Base-by-base conservation (phyloP, 2,797 vertebrate species). In the Sebastes minor region DNA sequence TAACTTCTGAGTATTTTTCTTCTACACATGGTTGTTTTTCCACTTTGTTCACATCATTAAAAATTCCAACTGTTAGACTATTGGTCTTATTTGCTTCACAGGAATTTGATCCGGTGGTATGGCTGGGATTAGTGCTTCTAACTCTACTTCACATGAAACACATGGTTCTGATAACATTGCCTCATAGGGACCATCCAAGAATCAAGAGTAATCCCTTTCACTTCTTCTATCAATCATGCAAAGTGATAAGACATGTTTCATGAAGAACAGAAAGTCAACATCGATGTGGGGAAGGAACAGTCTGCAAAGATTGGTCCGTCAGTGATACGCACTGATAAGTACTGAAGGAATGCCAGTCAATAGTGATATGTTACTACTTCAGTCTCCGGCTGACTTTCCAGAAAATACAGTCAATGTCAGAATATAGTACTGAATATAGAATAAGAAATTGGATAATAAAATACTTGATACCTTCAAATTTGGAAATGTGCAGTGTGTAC, bases 181-280 rank as follows among this genome's bases (percentile, higher is more conserved):
- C 27, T n/a, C n/a, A 55, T 49, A 22, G 59, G 7, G 46, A 80
- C 33, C 72, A 74, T 67, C 60, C 16, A 3, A 75, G 25, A 64
- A 64, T 56, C 35, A 57, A 57, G 57, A 78, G 23, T 52, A 23
- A 79, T 64, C 78, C 38, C 20, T 49, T 61, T 72, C 22, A 62
- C 18, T 68, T 33, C 23, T 69, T 46, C 22, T 33, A 28, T 22
- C 35, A 62, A 28, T 81, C 35, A 65, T 12, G 75, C 20, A 56
- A 23, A 75, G 14, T n/a, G 60, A 80, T 74, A 70, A 52, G 22
- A 61, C 42, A 12, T 56, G 14, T 56, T 32, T 71, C 25, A 70
- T 13, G 7, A 60, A 59, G 61, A 80, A 32, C 4, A 46, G 22
- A 67, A 49, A 35, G 66, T 62, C 56, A 57, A 73, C 46, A 20